Conservation (phyloP, 2,888 invertebrate species). For the Callosobruchus maculatus region DNA sequence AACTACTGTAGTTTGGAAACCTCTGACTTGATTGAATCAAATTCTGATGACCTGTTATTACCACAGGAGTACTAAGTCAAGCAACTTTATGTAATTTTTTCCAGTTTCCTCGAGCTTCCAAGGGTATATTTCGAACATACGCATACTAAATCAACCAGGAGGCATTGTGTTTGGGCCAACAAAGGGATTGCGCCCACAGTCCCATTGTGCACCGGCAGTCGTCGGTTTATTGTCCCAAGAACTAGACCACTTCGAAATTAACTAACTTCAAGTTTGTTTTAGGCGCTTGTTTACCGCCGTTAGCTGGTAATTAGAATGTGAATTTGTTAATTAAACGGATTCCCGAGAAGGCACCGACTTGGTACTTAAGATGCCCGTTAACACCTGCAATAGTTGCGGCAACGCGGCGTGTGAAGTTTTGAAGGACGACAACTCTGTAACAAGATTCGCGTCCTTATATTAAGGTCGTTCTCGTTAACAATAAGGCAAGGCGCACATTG, state of each 20-base stretch:
- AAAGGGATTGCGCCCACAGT: not conserved
- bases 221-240: slow-evolving; percentile 24
- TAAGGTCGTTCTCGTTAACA: too few species aligned
- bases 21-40: too few species aligned
- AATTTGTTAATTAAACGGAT: slow-evolving; percentile 39
- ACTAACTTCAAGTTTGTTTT: slow-evolving; percentile 39
- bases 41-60: too few species aligned
- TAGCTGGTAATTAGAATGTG: slow-evolving; percentile 38
- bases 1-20: too few species aligned
- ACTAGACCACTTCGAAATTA: slow-evolving; percentile 29
- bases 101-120: too few species aligned
- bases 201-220: slow-evolving; percentile 1
- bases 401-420: not conserved
- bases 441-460: too few species aligned
- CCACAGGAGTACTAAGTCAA: too few species aligned
- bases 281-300: slow-evolving; percentile 37
- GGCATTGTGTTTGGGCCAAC: not conserved
- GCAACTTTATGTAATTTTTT: too few species aligned
- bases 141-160: slow-evolving; percentile 22
- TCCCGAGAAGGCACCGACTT: slow-evolving; percentile 7
- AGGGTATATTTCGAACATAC: slow-evolving; percentile 26
- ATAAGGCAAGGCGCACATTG: too few species aligned
- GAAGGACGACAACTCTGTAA: too few species aligned
- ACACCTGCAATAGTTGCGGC: not conserved
- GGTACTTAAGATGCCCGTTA: not conserved